phyloP scores from a whole-genome alignment of 2,113 vertebrate genomes.

The Platycercus adscitus region DNA sequence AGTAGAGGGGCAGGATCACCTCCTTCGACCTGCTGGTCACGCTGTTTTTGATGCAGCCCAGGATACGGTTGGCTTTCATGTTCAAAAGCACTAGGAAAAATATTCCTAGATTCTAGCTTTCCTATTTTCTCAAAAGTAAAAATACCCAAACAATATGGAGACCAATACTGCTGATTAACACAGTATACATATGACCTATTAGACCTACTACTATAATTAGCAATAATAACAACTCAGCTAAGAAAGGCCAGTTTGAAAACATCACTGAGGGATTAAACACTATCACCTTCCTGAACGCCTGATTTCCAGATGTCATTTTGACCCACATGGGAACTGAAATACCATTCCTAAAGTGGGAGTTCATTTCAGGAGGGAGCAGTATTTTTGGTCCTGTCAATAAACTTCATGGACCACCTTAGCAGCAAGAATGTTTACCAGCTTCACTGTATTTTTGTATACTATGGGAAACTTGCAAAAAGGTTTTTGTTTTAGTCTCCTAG shows the following conservation, averaged over 20 bases:
- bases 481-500: background rate
- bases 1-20: too few species aligned
- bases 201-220: background rate
- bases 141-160: background rate
- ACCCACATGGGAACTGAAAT: background rate
- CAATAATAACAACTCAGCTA: background rate
- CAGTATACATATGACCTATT: background rate
- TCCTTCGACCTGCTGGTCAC: too few species aligned
- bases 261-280: background rate
- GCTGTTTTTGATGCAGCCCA: too few species aligned
- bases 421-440: background rate
- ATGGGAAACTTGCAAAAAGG: background rate
- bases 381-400: background rate
- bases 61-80: too few species aligned
- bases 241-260: background rate
- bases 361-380: background rate
- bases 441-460: background rate
- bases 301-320: background rate
- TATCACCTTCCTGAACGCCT: background rate
- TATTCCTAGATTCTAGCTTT: background rate
- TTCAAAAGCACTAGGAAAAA: background rate
- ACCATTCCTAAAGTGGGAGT: background rate
- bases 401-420: background rate
- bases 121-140: background rate
- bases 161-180: background rate